A percentile compares a stretch with the other conserved stretches of the same genome.
Conservation (phyloP, 2,888 invertebrate genomes). For the Pheosia gnoma region DNA sequence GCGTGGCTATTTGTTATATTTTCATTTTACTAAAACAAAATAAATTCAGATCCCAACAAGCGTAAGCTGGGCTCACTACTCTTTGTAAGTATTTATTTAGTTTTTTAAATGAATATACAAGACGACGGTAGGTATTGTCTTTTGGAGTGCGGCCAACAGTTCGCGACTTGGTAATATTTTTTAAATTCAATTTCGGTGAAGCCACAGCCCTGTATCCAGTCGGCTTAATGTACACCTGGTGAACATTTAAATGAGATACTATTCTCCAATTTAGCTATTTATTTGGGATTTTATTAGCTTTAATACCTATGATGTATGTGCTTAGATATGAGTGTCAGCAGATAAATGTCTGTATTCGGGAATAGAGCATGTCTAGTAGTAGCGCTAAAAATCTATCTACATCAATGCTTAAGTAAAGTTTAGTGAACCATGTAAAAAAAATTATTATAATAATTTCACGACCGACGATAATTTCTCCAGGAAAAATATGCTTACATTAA, state of each 20-base stretch:
- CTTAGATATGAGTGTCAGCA: not conserved
- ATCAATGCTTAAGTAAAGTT: too few relatives aligned
- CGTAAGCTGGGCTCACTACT: conserved; percentile 43
- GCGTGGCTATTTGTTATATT: not conserved
- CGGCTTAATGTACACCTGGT: conserved; percentile 82
- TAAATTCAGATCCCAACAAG: conserved; percentile 57
- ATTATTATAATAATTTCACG: not conserved
- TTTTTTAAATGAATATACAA: conserved; percentile 77
- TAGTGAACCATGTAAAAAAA: too few relatives aligned
- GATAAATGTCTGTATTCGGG: not conserved
- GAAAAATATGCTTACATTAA: conserved; percentile 46
- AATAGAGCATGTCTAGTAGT: too few relatives aligned
- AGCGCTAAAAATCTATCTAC: too few relatives aligned
- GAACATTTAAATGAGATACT: conserved; percentile 79
- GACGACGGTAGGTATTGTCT: conserved; percentile 75
- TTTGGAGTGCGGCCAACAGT: conserved; percentile 79
- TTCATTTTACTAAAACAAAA: not conserved
- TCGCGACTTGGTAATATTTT: conserved; percentile 80
- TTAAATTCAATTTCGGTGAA: conserved; percentile 83
- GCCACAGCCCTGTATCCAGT: conserved; percentile 77
- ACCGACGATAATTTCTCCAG: conserved; percentile 7
- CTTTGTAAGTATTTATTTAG: conserved; percentile 66
- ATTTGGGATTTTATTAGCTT: conserved; percentile 53
- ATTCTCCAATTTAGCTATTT: conserved; percentile 64
- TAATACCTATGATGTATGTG: not conserved